Conservation (phyloP, 2,113 vertebrate genomes). For the Peromyscus maniculatus region DNA sequence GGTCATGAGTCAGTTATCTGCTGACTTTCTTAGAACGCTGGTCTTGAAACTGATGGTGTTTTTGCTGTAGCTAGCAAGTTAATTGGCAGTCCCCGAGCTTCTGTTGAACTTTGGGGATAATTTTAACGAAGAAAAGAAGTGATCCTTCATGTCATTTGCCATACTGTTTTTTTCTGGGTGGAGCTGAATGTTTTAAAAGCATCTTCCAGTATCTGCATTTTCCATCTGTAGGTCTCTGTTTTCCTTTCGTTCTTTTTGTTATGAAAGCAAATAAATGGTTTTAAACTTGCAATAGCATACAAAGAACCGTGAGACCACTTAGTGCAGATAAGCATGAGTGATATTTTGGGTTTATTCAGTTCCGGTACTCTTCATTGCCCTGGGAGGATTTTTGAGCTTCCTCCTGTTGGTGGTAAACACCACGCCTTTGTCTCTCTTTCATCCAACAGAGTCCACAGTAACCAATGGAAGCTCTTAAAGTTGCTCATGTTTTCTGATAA, state of each 20-base stretch:
- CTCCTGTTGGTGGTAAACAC: not conserved
- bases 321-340: not conserved
- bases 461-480: not conserved
- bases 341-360: conserved; percentile 7
- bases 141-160: not conserved
- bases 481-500: not conserved
- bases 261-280: conserved; percentile 20
- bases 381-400: not conserved
- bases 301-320: not conserved
- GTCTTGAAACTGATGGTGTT: conserved; percentile 83
- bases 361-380: not conserved
- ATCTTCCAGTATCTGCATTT: conserved; percentile 49
- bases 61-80: conserved; percentile 72
- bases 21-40: conserved; percentile 78
- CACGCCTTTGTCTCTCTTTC: not conserved
- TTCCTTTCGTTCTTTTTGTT: conserved; percentile 6
- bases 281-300: not conserved
- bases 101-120: conserved; percentile 46
- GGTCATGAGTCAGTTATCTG: conserved; percentile 86
- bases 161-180: not conserved
- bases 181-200: not conserved
- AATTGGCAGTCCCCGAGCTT: conserved; percentile 52
- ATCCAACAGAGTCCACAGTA: not conserved
- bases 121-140: conserved; percentile 68
- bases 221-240: not conserved